Evolutionary conservation across 2,113 vertebrate species (phyloP).

Genomic region (Syngnathoides biaculeatus): DNA sequence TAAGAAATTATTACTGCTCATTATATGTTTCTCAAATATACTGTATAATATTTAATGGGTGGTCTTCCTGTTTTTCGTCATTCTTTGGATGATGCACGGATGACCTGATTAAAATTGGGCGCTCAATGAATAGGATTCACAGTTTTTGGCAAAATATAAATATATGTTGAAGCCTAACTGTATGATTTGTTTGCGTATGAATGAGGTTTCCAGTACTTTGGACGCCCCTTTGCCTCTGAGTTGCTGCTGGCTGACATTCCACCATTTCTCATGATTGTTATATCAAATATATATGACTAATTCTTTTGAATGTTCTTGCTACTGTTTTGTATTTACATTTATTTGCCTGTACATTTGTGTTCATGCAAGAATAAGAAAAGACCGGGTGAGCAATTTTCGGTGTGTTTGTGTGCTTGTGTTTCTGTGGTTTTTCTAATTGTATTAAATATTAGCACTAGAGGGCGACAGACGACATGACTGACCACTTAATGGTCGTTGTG

Average conservation of each 20-base stretch:
- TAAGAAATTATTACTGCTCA: not conserved
- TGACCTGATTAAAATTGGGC: not conserved
- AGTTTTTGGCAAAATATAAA: not conserved
- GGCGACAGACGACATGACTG: slow-evolving; percentile 25
- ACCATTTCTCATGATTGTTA: not conserved
- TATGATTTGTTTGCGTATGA: not conserved
- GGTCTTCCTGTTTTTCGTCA: not conserved
- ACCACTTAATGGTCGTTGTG: not conserved
- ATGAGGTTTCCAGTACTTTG: not conserved
- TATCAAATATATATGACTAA: not conserved
- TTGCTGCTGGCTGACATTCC: not conserved
- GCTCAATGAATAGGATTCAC: not conserved
- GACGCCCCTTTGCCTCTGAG: not conserved
- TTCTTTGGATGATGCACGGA: not conserved
- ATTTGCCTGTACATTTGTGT: slow-evolving; percentile 24
- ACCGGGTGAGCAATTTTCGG: not conserved
- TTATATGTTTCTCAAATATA: not conserved
- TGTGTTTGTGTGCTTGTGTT: not conserved
- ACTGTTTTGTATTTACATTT: slow-evolving; percentile 7
- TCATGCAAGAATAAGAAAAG: slow-evolving; percentile 38
- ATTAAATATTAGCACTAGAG: slow-evolving; percentile 18
- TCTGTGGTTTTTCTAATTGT: not conserved
- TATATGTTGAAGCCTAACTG: not conserved
- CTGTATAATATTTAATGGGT: not conserved
- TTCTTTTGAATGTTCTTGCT: not conserved